These are phyloP conservation scores for Actinia equina DNA, from an alignment of 64 coral and sea anemone genomes.

Conservation along the genomic window DNA sequence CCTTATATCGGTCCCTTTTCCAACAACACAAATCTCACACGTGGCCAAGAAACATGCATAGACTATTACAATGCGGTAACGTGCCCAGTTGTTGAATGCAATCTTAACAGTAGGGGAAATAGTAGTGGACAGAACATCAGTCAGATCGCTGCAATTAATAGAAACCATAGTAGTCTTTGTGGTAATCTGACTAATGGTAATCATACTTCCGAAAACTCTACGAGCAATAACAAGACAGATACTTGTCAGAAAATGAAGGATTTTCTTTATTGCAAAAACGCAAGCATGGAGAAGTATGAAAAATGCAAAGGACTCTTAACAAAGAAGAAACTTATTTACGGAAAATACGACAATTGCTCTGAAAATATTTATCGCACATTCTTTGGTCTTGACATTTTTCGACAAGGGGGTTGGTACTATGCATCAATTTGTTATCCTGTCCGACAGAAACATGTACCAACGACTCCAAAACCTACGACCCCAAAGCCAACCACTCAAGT, in stretches of 20 bases:
- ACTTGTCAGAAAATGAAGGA: neutral
- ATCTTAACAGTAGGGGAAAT: neutral
- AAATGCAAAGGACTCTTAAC: slow-evolving; percentile 7
- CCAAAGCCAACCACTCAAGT: neutral
- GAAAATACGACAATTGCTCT: slow-evolving; percentile 22
- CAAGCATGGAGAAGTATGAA: neutral
- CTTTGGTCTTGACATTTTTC: slow-evolving; percentile 6
- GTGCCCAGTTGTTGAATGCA: neutral
- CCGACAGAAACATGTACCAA: neutral
- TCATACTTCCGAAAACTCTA: neutral
- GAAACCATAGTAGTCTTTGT: neutral
- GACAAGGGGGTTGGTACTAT: neutral
- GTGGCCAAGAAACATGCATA: neutral
- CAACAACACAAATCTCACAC: neutral
- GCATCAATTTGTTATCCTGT: neutral
- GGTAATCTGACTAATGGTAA: neutral
- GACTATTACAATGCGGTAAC: neutral
- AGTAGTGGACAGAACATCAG: neutral
- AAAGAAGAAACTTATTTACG: slow-evolving; percentile 13
- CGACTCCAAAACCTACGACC: neutral
- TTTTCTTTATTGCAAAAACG: slow-evolving; percentile 10
- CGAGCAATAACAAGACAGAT: neutral
- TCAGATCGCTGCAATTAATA: neutral
- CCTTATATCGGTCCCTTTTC: neutral
- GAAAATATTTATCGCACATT: neutral